phyloP scores from a whole-genome alignment of 2,888 invertebrate species.

The Chaetogeoica ovagalla region DNA sequence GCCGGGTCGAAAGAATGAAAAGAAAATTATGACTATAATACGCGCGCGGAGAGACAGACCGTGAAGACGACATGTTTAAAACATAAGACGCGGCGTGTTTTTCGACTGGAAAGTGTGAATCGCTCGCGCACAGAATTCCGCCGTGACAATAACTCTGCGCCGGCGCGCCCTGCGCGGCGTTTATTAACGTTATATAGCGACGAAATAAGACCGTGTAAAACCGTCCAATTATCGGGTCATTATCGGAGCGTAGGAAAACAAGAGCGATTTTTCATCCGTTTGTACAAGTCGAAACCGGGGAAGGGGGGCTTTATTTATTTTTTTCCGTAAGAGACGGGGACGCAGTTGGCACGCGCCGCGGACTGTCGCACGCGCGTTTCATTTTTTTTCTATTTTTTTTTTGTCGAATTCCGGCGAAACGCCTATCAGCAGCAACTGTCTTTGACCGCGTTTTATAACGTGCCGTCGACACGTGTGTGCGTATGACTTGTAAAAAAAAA shows the following conservation, averaged over 20 bases:
- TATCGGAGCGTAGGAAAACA: slow-evolving; percentile 1
- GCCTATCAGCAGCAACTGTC: no score
- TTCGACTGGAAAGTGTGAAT: background rate
- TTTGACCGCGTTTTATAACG: no score
- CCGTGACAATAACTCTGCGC: background rate
- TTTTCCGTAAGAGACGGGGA: no score
- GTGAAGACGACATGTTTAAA: background rate
- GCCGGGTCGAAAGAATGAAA: background rate
- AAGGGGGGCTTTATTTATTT: background rate
- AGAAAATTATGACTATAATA: background rate
- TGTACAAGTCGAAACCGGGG: no score
- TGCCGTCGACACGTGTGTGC: no score
- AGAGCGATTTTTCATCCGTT: background rate
- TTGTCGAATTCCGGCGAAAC: no score
- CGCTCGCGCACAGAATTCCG: background rate
- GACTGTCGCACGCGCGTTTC: no score
- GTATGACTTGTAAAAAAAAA: no score
- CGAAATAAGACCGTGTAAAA: background rate
- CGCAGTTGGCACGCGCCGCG: no score
- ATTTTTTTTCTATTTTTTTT: no score
- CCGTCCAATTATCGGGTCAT: slow-evolving; percentile 27
- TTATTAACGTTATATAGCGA: no score
- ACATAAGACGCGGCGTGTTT: background rate
- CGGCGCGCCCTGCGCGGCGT: no score
- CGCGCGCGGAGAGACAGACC: background rate